Conservation (phyloP, 1,140 invertebrate genomes). For the Hydropsyche tenuis region DNA sequence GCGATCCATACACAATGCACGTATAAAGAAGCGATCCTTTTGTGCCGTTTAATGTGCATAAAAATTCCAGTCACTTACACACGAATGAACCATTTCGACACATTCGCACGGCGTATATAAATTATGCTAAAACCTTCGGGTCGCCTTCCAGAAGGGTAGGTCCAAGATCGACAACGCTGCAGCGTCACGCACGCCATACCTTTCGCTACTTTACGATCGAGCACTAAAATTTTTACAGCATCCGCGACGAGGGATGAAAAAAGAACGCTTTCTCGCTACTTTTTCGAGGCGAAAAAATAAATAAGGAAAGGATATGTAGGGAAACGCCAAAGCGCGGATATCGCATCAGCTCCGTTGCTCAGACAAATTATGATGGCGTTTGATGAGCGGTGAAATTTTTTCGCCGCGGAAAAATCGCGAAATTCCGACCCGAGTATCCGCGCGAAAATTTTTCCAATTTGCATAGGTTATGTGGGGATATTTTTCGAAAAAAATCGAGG, state of each 20-base stretch:
- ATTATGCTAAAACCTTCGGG: conserved; percentile 19
- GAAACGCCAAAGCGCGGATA: no score
- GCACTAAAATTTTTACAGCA: conserved; percentile 37
- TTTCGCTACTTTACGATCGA: conserved; percentile 34
- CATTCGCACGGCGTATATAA: conserved; percentile 15
- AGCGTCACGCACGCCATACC: neutral
- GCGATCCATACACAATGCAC: no score
- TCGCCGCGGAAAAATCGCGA: neutral
- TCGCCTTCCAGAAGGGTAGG: no score
- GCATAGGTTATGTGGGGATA: no score
- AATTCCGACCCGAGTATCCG: neutral
- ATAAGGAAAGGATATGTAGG: no score
- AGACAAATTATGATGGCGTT: conserved; percentile 18
- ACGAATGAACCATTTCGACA: conserved; percentile 21
- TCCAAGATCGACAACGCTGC: no score
- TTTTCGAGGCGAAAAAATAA: no score
- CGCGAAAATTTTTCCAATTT: neutral
- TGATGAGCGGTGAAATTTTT: conserved; percentile 22
- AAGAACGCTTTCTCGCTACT: no score
- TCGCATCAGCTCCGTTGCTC: neutral
- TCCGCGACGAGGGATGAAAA: neutral
- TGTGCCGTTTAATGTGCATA: neutral
- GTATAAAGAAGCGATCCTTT: no score
- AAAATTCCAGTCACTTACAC: conserved; percentile 12
- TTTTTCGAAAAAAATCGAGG: no score